Conservation (phyloP, 2,113 vertebrate genomes). For the Leptosomus discolor region DNA sequence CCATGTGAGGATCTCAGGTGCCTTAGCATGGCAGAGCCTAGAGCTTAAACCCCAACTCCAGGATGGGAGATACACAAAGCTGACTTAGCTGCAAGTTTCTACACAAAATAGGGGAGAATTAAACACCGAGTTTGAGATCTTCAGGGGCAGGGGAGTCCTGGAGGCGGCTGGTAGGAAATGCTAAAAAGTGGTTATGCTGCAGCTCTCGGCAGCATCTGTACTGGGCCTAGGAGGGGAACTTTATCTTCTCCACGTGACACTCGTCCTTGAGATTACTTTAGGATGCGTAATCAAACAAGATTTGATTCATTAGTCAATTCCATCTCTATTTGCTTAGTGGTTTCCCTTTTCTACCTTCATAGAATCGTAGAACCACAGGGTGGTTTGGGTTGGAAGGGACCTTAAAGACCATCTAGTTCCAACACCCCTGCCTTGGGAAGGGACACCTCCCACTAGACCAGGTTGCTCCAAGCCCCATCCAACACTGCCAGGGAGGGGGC, state of each 20-base stretch:
- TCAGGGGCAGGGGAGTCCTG: neutral
- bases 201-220: neutral
- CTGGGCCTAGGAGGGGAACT: neutral
- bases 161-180: neutral
- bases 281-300: neutral
- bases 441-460: no score
- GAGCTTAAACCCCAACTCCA: neutral
- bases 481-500: no score
- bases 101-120: neutral
- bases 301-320: neutral
- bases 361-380: no score
- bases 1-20: neutral
- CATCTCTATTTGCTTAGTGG: neutral
- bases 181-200: neutral
- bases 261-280: neutral
- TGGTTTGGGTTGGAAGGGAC: no score
- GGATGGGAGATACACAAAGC: neutral
- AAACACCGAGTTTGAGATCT: neutral
- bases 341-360: neutral
- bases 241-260: neutral
- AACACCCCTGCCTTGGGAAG: no score
- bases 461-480: no score
- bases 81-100: neutral
- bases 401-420: no score
- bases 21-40: neutral